Evolutionary conservation across 2,888 invertebrate genomes (phyloP).

Genomic region (Autographa pulchrina): DNA sequence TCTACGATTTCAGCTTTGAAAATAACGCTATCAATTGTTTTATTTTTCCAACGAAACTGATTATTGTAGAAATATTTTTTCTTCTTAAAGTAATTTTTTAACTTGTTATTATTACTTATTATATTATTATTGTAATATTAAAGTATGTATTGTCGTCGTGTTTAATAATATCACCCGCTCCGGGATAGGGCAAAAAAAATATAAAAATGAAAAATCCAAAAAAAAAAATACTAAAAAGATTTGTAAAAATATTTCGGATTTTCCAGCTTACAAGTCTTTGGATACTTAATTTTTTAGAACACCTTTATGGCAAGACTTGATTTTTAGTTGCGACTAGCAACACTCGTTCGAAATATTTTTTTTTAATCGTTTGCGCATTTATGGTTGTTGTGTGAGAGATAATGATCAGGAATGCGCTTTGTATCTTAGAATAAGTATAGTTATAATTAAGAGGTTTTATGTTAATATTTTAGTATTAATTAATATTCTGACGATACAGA

Average conservation of each 20-base stretch:
- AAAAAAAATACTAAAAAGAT: slow-evolving; percentile 63
- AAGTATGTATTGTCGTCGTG: slow-evolving; percentile 84
- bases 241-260: slow-evolving; percentile 76
- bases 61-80: slow-evolving; percentile 67
- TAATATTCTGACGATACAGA: slow-evolving; percentile 45
- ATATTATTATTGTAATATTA: slow-evolving; percentile 55
- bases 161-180: slow-evolving; percentile 77
- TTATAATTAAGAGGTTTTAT: slow-evolving; percentile 60
- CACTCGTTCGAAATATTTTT: slow-evolving; percentile 57
- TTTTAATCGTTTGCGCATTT: slow-evolving; percentile 27
- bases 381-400: slow-evolving; percentile 39
- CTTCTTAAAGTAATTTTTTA: slow-evolving; percentile 61
- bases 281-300: slow-evolving; percentile 30
- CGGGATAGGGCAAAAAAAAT: slow-evolving; percentile 81
- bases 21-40: slow-evolving; percentile 58
- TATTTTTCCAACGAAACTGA: slow-evolving; percentile 71
- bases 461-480: slow-evolving; percentile 58
- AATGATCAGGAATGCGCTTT: slow-evolving; percentile 21
- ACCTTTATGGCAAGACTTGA: slow-evolving; percentile 46
- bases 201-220: slow-evolving; percentile 61
- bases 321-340: slow-evolving; percentile 9
- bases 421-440: slow-evolving; percentile 51
- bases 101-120: slow-evolving; percentile 70
- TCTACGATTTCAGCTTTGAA: slow-evolving; percentile 81
- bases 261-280: slow-evolving; percentile 56